A percentile compares a stretch with the other conserved stretches of the same genome.
phyloP scores from a whole-genome alignment of 2,797 vertebrate species.

The Tragopan temminckii region DNA sequence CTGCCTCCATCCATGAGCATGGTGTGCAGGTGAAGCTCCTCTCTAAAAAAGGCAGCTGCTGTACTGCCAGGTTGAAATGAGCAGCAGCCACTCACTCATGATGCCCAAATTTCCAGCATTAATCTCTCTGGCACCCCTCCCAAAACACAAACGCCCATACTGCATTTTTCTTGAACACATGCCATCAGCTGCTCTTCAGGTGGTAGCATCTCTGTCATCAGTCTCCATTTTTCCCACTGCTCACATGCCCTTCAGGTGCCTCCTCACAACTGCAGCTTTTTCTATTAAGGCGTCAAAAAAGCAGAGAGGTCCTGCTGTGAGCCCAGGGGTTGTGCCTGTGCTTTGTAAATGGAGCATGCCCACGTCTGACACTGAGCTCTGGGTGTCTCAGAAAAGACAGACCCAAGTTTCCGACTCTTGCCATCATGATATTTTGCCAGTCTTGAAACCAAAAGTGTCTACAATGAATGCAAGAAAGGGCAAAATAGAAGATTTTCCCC shows the following conservation, averaged over 20 bases:
- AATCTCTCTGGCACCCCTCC: not conserved
- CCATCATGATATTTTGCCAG: not conserved
- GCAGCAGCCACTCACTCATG: not conserved
- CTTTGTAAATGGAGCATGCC: not conserved
- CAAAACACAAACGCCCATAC: not conserved
- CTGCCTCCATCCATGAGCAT: not conserved
- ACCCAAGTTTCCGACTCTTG: not conserved
- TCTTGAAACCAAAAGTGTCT: not conserved
- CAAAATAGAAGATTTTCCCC: not conserved
- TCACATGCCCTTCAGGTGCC: not conserved
- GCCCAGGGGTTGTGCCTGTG: not conserved
- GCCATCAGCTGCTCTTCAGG: not conserved
- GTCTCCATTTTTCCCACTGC: not conserved
- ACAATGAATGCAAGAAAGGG: not conserved
- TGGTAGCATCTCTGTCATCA: fast-evolving
- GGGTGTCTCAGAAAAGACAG: not conserved
- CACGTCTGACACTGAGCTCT: not conserved
- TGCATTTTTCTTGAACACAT: fast-evolving
- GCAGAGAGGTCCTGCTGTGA: not conserved
- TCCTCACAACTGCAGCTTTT: fast-evolving
- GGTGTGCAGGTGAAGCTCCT: not conserved
- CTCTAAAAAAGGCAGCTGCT: not conserved
- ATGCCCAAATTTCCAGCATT: not conserved
- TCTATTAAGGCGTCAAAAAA: not conserved
- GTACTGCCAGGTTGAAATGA: not conserved